A percentile compares a stretch with the other conserved stretches of the same genome.
Evolutionary conservation across 2,888 invertebrate species (phyloP).

Genomic region (Podotricha telesiphe): DNA sequence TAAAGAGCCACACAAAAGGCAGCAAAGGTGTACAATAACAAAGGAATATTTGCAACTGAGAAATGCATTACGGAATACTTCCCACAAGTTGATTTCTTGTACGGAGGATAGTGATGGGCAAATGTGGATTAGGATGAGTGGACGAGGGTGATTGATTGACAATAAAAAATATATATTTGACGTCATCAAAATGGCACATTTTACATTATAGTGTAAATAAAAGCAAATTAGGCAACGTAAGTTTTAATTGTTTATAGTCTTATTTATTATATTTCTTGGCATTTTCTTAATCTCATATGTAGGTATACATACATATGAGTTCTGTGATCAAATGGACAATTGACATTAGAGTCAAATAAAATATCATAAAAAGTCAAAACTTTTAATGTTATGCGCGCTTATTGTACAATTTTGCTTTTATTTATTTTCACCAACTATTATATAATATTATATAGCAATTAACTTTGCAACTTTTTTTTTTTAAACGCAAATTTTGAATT

Average conservation of each 20-base stretch:
- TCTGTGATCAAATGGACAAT: too few species aligned
- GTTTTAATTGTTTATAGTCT: too few species aligned
- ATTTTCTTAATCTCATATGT: too few species aligned
- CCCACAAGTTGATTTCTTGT: conserved; percentile 56
- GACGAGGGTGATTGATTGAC: conserved; percentile 38
- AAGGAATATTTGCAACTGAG: conserved; percentile 64
- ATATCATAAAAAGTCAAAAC: too few species aligned
- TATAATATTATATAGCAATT: background rate
- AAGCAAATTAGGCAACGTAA: background rate
- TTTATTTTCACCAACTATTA: background rate
- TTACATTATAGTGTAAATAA: background rate
- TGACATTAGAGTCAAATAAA: too few species aligned
- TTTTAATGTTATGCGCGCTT: too few species aligned
- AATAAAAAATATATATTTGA: conserved; percentile 14
- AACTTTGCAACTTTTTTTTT: conserved; percentile 1
- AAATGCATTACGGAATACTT: conserved; percentile 57
- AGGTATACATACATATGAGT: too few species aligned
- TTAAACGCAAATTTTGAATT: conserved; percentile 19
- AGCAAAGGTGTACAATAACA: conserved; percentile 68
- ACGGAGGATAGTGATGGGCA: conserved; percentile 36
- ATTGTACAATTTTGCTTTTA: too few species aligned
- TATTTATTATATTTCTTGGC: too few species aligned
- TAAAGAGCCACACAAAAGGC: conserved; percentile 56
- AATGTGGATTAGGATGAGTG: conserved; percentile 41
- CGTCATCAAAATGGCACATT: background rate